Base-by-base conservation (phyloP, 2,888 invertebrate species). In the Nebria salina region DNA sequence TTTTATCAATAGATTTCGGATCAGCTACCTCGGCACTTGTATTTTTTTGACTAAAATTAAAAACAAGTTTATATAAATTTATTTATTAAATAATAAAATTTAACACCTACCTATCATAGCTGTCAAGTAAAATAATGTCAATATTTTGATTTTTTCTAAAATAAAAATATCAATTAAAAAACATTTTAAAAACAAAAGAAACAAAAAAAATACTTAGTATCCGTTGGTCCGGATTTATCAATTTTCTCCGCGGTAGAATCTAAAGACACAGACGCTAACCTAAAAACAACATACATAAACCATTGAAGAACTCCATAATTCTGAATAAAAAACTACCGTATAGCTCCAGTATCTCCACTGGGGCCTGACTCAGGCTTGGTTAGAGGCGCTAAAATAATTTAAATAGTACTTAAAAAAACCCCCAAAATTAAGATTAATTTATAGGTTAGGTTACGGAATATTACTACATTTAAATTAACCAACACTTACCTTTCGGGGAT, bases 31-130 rank as follows among this genome's bases (percentile, higher is more conserved):
- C 54, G 7, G 54, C 13, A 54, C 34, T 34, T 34, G 13, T 54
- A 54, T 54, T 54, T 54, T 54, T 54, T 54, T 54, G 54, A 54
- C 54, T 54, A 54, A 54, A 54, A 54, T 54, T 2, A 54, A 54
- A 54, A 6, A 6, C 2, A 54, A 54, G 13, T 54, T 7, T 54
- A 34, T 34, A 34, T 34, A 34, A 2, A 54, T 54, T 2, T 54
- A 54, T 54, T 54, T 54, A 54, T 11, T 54, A 54, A 54, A 54
- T 7, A 11, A 54, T 6, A 76, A 25, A 43, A 76, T 15, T 43
- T 76, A 25, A 11, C 20, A 20, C 70, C 15, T 25, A 70, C 70
- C 70, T 34, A 11, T 70, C 70, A 70, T 26, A 70, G 15, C 70
- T 70, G 26, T 70, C 70, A 20, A 70, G 5, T 20, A 70, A 20